Percentiles rank a stretch among this genome's conserved stretches.
These are phyloP conservation scores for Lindbergichthys nudifrons DNA, from an alignment of 2,797 vertebrate species.

Conservation along the genomic window DNA sequence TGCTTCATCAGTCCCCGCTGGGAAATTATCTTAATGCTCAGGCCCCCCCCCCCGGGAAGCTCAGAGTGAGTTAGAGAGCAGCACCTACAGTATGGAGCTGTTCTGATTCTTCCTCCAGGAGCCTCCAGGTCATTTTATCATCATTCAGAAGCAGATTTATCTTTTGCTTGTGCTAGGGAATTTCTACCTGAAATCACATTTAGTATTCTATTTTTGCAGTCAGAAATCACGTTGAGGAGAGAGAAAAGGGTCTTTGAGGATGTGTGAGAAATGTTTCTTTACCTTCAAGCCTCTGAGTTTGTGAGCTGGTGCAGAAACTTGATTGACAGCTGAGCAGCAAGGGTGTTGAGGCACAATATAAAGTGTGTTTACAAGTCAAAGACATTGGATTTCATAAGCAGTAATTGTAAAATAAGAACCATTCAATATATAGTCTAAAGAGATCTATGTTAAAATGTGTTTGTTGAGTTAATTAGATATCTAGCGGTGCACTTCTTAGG, in stretches of 20 bases:
- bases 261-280: slow-evolving; percentile 7
- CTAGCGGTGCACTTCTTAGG: not conserved
- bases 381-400: not conserved
- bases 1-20: slow-evolving; percentile 55
- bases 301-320: not conserved
- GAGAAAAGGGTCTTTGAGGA: not conserved
- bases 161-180: not conserved
- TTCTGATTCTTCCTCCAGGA: slow-evolving; percentile 13
- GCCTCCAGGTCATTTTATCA: slow-evolving; percentile 35
- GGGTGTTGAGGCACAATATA: not conserved
- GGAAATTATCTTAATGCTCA: slow-evolving; percentile 47
- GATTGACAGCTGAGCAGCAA: not conserved
- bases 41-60: slow-evolving; percentile 26
- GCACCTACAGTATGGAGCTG: slow-evolving; percentile 9
- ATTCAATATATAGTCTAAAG: too few relatives aligned
- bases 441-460: not conserved
- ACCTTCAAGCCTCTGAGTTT: not conserved
- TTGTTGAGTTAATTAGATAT: not conserved
- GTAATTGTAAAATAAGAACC: not conserved
- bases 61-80: slow-evolving; percentile 40
- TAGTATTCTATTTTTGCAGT: not conserved
- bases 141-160: slow-evolving; percentile 18
- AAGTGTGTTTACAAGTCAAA: not conserved
- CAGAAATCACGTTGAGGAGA: not conserved
- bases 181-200: not conserved